Evolutionary conservation across 2,113 vertebrate species (phyloP).

Genomic region (Tor tambroides): DNA sequence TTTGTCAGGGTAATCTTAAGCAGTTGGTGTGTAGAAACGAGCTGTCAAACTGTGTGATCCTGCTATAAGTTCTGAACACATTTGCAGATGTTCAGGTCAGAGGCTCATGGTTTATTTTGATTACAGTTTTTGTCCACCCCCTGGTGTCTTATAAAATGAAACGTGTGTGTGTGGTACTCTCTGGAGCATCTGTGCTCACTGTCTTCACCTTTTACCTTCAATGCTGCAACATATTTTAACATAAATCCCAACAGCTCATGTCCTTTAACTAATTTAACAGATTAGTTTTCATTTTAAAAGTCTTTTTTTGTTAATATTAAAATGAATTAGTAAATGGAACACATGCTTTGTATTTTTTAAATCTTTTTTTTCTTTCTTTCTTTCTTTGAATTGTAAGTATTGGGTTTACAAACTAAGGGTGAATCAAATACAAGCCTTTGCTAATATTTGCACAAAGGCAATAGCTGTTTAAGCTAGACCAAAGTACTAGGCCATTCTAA

Average conservation of each 20-base stretch:
- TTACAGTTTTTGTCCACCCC: background rate
- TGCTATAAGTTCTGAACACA: background rate
- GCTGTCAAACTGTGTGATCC: background rate
- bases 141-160: background rate
- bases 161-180: too few relatives aligned
- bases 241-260: background rate
- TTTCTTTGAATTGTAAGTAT: background rate
- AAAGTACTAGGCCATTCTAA: background rate
- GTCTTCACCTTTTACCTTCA: background rate
- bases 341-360: background rate
- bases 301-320: background rate
- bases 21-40: background rate
- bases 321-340: background rate
- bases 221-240: background rate
- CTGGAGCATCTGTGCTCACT: background rate
- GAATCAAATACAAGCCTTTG: background rate
- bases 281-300: background rate
- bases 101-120: background rate
- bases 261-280: background rate
- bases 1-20: background rate
- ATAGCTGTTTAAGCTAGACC: background rate
- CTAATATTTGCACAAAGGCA: slow-evolving; percentile 2
- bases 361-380: background rate
- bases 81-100: slow-evolving; percentile 28
- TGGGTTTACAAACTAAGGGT: background rate